Percentiles rank a stretch among this genome's conserved stretches.
Evolutionary conservation across 2,113 vertebrate species (phyloP).

Genomic region (Stigmatopora nigra): DNA sequence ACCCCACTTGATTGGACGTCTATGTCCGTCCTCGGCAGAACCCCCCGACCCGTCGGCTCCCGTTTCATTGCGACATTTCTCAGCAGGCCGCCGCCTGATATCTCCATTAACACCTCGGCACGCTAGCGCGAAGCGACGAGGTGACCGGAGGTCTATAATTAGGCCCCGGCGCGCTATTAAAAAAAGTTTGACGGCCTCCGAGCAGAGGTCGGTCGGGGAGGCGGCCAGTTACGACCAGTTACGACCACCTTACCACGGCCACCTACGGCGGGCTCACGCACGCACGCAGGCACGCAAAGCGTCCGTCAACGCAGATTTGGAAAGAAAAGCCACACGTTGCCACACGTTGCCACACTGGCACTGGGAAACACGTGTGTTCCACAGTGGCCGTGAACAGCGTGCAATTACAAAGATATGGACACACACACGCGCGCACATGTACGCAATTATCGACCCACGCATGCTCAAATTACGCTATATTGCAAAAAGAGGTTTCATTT

Average conservation of each 20-base stretch:
- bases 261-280: conserved; percentile 19
- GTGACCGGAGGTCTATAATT: conserved; percentile 66
- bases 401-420: conserved; percentile 23
- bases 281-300: conserved; percentile 21
- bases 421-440: conserved; percentile 4
- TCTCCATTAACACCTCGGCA: conserved; percentile 59
- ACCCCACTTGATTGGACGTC: too few relatives aligned
- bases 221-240: conserved; percentile 51
- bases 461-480: too few relatives aligned
- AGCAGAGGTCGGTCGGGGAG: conserved; percentile 67
- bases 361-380: conserved; percentile 27
- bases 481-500: too few relatives aligned
- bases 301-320: conserved; percentile 37
- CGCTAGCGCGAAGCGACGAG: conserved; percentile 49
- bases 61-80: conserved; percentile 46
- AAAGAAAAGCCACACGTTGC: conserved; percentile 32
- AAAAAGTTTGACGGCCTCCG: conserved; percentile 60
- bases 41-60: conserved; percentile 18
- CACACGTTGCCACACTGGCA: conserved; percentile 33
- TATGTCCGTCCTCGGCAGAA: too few relatives aligned
- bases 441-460: neutral
- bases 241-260: conserved; percentile 7
- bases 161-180: conserved; percentile 66
- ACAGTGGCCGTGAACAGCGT: conserved; percentile 29
- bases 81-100: conserved; percentile 58